Base-by-base conservation (phyloP, 35 echinoderm and acorn worm genomes). In the Chiridota heheva region DNA sequence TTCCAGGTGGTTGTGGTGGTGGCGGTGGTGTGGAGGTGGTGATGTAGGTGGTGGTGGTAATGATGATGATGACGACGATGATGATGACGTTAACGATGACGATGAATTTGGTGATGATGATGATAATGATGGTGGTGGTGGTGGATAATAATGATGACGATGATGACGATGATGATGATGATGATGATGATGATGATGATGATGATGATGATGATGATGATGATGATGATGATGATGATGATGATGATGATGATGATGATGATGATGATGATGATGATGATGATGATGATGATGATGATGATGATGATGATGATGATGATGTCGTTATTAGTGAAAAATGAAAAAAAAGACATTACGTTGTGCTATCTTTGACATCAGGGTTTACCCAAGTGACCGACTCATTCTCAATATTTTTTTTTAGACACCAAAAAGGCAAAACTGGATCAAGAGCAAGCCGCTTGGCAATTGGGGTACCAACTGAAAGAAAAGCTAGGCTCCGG, bases 141-240 rank as follows among this genome's bases (percentile, higher is more conserved):
- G 31, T 64, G n/a, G n/a, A n/a, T n/a, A n/a, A n/a, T n/a, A n/a
- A n/a, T n/a, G n/a, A n/a, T n/a, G n/a, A n/a, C n/a, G 60, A 64
- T 64, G 60, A 64, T 64, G 60, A 64, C 31, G 31, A 29, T 64
- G 60, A 64, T 64, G 60, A 64, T 64, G 60, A 64, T 64, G 60
- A 64, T 64, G 60, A 64, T 64, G 60, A 64, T 64, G 60, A 64
- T 64, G 60, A 64, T 64, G 60, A 64, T 64, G 60, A 64, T 64
- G 60, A 64, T 64, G 60, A 64, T 64, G 31, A 29, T 64, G 60
- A 64, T 64, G 60, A 64, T 64, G 28, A 29, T 29, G 60, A 16
- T 16, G 60, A 16, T 12, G 28, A 64, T 64, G 60, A 64, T 29
- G 60, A 64, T 64, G 60, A 28, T 64, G 60, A 64, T 64, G 60